phyloP scores from a whole-genome alignment of 1,140 invertebrate species.

The Neomicropteryx cornuta region DNA sequence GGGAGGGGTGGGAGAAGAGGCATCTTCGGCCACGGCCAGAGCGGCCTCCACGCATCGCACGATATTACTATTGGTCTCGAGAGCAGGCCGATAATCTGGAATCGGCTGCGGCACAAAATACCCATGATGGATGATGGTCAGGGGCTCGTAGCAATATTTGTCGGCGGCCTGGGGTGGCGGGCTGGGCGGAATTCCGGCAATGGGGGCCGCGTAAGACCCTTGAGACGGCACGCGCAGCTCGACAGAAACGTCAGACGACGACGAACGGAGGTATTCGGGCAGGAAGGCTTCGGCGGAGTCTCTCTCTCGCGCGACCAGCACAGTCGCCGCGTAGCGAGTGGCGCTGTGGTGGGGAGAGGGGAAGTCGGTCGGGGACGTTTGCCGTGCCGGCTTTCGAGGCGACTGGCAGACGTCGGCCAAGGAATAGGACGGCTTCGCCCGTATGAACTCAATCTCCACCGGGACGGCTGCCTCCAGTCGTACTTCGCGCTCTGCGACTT shows the following conservation, averaged over 20 bases:
- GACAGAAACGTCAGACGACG: background rate
- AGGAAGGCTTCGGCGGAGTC: background rate
- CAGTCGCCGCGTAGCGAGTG: slow-evolving; percentile 23
- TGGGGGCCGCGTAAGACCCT: slow-evolving; percentile 17
- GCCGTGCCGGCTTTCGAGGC: slow-evolving; percentile 25
- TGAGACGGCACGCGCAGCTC: slow-evolving; percentile 17
- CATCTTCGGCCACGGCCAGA: slow-evolving; percentile 43
- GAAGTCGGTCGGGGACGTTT: slow-evolving; percentile 20
- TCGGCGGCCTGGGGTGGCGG: background rate
- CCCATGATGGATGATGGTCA: background rate
- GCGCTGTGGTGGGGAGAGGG: background rate
- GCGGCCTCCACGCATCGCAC: slow-evolving; percentile 60
- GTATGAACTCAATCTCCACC: slow-evolving; percentile 19
- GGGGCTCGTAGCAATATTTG: background rate
- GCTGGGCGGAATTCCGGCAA: background rate
- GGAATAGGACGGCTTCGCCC: slow-evolving; percentile 6
- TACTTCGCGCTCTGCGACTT: slow-evolving; percentile 23
- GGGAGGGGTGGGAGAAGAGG: slow-evolving; percentile 49
- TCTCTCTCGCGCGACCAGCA: slow-evolving; percentile 21
- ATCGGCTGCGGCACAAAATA: slow-evolving; percentile 6
- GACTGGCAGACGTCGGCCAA: slow-evolving; percentile 8
- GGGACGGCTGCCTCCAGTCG: slow-evolving; percentile 20
- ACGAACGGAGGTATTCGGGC: background rate
- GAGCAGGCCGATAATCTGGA: slow-evolving; percentile 21
- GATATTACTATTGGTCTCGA: slow-evolving; percentile 48